Percentiles rank a stretch among this genome's conserved stretches.
These are phyloP conservation scores for Amphipyra tragopoginis DNA, from an alignment of 2,888 invertebrate genomes.

Conservation along the genomic window DNA sequence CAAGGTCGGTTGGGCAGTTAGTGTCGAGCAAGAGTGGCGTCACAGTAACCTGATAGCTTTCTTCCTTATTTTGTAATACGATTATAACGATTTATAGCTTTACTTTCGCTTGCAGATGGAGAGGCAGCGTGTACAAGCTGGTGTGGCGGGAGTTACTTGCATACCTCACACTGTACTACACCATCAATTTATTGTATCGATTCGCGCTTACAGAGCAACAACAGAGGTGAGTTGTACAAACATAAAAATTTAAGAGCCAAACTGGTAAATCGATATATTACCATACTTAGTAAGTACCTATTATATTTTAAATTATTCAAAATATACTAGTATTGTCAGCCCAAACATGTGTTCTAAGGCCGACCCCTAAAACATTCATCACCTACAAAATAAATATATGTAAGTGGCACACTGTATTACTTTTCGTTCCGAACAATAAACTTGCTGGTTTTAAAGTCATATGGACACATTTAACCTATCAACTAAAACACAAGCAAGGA, in stretches of 20 bases:
- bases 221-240: constrained; percentile 91
- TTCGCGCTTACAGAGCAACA: constrained; percentile 94
- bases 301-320: constrained; percentile 12
- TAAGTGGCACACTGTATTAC: constrained; percentile 6
- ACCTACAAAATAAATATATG: constrained; percentile 21
- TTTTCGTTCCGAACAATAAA: constrained; percentile 18
- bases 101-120: constrained; percentile 92
- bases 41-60: constrained; percentile 35
- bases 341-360: constrained; percentile 19
- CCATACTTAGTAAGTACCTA: background rate
- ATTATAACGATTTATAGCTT: constrained; percentile 22
- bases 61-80: constrained; percentile 45
- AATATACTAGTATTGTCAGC: constrained; percentile 9
- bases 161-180: constrained; percentile 95
- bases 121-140: constrained; percentile 98
- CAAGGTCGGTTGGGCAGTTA: constrained; percentile 43
- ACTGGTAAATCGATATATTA: constrained; percentile 3
- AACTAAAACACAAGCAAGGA: constrained; percentile 24
- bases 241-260: background rate
- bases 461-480: constrained; percentile 7
- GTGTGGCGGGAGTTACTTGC: constrained; percentile 97
- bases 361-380: constrained; percentile 33
- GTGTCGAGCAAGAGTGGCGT: constrained; percentile 22
- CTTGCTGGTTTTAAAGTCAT: constrained; percentile 22
- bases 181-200: constrained; percentile 96